A percentile compares a stretch with the other conserved stretches of the same genome.
These are phyloP conservation scores for Graphium colonna DNA, from an alignment of 2,888 invertebrate genomes.

Conservation along the genomic window DNA sequence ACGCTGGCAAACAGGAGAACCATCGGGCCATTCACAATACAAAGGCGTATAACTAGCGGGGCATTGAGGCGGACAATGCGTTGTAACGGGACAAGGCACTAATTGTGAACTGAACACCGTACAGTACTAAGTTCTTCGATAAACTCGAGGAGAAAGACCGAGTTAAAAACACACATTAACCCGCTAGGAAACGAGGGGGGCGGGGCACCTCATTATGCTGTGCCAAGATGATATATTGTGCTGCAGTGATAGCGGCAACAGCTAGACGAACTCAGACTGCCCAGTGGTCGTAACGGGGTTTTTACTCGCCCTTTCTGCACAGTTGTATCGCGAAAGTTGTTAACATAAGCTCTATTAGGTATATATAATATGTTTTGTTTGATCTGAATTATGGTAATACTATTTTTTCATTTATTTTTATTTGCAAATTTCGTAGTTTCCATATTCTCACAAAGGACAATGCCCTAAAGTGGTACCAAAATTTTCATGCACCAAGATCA, in stretches of 20 bases:
- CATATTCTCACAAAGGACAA: too few relatives aligned
- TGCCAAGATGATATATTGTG: constrained; percentile 1
- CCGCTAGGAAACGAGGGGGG: not conserved
- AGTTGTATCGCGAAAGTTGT: not conserved
- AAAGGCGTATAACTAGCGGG: constrained; percentile 63
- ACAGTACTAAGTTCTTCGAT: constrained; percentile 32
- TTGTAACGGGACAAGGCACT: constrained; percentile 71
- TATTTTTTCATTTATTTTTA: too few relatives aligned
- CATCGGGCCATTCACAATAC: constrained; percentile 59
- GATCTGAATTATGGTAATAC: too few relatives aligned
- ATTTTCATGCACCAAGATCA: too few relatives aligned
- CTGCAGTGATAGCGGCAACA: not conserved
- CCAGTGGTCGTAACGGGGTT: not conserved
- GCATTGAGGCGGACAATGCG: constrained; percentile 69
- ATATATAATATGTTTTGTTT: too few relatives aligned
- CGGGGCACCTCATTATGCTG: not conserved
- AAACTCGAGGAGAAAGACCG: not conserved
- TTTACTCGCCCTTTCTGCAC: not conserved
- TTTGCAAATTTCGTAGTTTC: too few relatives aligned
- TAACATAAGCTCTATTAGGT: not conserved
- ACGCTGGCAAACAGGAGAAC: constrained; percentile 59
- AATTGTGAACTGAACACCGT: constrained; percentile 66
- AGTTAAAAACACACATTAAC: not conserved
- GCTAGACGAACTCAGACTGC: not conserved
- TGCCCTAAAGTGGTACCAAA: too few relatives aligned